phyloP scores from a whole-genome alignment of 30 jellyfish, hydroid and myxozoan genomes.

The Chironex yamaguchii region DNA sequence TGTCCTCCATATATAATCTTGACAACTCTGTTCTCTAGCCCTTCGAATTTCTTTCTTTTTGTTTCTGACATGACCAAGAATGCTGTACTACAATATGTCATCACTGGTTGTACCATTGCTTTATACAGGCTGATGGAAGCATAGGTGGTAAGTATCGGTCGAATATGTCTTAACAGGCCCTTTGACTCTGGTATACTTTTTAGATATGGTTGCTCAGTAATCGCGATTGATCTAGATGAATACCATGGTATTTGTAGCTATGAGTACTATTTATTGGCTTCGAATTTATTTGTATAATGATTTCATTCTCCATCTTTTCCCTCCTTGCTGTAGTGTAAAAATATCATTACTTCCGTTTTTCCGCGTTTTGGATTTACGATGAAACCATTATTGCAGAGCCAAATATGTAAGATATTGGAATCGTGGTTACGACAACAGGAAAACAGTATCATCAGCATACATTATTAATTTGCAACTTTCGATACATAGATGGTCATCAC shows the following conservation, averaged over 20 bases:
- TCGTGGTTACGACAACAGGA: conserved; percentile 32
- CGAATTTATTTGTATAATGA: neutral
- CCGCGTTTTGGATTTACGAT: conserved; percentile 13
- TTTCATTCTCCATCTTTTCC: neutral
- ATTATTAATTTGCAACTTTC: conserved; percentile 4
- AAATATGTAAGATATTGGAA: conserved; percentile 27
- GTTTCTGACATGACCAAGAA: conserved; percentile 58
- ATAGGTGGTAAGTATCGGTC: too few relatives aligned
- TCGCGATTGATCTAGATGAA: too few relatives aligned
- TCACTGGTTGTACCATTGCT: conserved; percentile 52
- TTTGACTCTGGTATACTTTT: too few relatives aligned
- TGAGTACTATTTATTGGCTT: neutral
- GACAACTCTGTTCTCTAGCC: conserved; percentile 57
- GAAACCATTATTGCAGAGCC: conserved; percentile 59
- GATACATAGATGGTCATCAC: conserved; percentile 38
- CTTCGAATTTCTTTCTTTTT: conserved; percentile 43
- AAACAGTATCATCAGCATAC: conserved; percentile 67
- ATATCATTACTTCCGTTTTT: conserved; percentile 38
- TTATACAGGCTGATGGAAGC: too few relatives aligned
- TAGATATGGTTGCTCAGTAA: too few relatives aligned
- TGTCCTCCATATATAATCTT: conserved; percentile 63
- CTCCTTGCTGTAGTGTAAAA: conserved; percentile 56
- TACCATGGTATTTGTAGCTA: neutral
- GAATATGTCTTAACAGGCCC: too few relatives aligned
- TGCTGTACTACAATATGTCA: conserved; percentile 50